phyloP scores from a whole-genome alignment of 2,888 invertebrate genomes.

The Cryptocheilus praepositus region DNA sequence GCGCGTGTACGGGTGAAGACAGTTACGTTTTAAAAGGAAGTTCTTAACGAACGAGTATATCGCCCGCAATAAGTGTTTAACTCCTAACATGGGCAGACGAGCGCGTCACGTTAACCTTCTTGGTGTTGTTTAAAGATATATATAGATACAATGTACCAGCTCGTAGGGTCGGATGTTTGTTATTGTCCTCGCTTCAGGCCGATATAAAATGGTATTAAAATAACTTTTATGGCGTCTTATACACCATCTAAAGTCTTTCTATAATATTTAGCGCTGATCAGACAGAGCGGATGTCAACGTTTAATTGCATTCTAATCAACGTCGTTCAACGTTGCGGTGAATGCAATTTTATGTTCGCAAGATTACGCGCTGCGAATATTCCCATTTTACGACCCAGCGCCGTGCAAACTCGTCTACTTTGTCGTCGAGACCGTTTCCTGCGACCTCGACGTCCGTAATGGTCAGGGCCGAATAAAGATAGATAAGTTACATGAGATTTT shows the following conservation, averaged over 20 bases:
- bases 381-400: constrained; percentile 53
- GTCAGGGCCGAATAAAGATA: constrained; percentile 42
- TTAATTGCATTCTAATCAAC: constrained; percentile 49
- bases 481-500: constrained; percentile 32
- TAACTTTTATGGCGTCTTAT: neutral
- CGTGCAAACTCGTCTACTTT: constrained; percentile 3
- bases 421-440: constrained; percentile 15
- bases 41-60: too few relatives aligned
- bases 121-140: too few relatives aligned
- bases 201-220: neutral
- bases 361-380: constrained; percentile 49
- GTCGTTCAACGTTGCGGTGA: constrained; percentile 34
- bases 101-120: too few relatives aligned
- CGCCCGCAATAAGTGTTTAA: too few relatives aligned
- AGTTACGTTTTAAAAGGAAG: too few relatives aligned
- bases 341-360: constrained; percentile 57
- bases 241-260: too few relatives aligned
- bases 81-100: too few relatives aligned
- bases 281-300: neutral
- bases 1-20: too few relatives aligned
- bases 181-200: neutral
- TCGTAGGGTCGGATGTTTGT: neutral
- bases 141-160: neutral
- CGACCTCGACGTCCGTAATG: constrained; percentile 35
- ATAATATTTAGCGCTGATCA: neutral